These are phyloP conservation scores for Anser cygnoides DNA, from an alignment of 2,113 vertebrate genomes.

Conservation along the genomic window DNA sequence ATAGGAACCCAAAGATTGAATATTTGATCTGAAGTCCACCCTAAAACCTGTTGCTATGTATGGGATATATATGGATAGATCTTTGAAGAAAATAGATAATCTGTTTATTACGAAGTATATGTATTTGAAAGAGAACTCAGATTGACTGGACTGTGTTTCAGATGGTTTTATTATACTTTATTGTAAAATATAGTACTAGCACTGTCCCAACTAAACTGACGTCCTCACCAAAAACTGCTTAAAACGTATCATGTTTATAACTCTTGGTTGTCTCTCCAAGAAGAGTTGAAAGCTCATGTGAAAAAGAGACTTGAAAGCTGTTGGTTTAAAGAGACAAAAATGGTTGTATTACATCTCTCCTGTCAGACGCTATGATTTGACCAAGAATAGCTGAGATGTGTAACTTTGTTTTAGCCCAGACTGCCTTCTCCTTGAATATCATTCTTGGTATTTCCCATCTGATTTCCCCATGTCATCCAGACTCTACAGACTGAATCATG, in stretches of 20 bases:
- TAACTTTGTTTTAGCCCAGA: not conserved
- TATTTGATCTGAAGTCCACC: not conserved
- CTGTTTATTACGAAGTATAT: not conserved
- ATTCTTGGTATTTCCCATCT: not conserved
- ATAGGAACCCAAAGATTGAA: not conserved
- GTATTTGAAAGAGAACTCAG: not conserved
- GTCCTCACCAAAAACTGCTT: not conserved
- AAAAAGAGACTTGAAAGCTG: not conserved
- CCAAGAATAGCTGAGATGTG: not conserved
- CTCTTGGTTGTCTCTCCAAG: not conserved
- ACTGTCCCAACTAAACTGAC: not conserved
- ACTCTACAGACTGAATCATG: not conserved
- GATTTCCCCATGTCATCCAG: not conserved
- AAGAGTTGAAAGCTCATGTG: not conserved
- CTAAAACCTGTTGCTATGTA: not conserved
- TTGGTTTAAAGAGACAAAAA: not conserved
- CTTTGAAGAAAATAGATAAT: not conserved
- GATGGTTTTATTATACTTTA: not conserved
- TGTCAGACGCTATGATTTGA: not conserved
- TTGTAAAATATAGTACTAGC: not conserved
- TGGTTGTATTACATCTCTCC: not conserved
- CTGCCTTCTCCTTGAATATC: not conserved
- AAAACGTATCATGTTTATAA: not conserved
- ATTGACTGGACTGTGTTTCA: not conserved
- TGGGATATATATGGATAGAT: not conserved